A percentile compares a stretch with the other conserved stretches of the same genome.
Evolutionary conservation across 2,113 vertebrate species (phyloP).

Genomic region (Charina bottae): DNA sequence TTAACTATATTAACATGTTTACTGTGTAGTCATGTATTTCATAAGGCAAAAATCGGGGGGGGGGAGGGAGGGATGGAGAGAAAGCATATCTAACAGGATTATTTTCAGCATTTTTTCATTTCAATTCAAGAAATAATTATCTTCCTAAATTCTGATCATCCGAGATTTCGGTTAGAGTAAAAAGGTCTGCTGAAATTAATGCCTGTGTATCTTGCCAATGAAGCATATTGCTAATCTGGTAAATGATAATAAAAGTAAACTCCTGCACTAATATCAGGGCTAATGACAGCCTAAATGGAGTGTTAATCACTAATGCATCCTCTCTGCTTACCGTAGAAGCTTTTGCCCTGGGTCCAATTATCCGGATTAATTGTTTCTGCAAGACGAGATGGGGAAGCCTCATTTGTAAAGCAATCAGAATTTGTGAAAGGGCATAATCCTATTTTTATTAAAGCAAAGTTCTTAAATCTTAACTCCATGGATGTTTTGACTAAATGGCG

Average conservation of each 20-base stretch:
- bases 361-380: conserved; percentile 44
- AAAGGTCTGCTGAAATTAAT: background rate
- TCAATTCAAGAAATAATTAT: background rate
- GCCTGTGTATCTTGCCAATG: background rate
- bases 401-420: conserved; percentile 46
- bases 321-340: background rate
- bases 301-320: conserved; percentile 28
- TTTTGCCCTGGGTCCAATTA: conserved; percentile 4
- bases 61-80: background rate
- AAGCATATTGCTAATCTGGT: background rate
- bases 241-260: conserved; percentile 35
- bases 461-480: conserved; percentile 10
- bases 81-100: background rate
- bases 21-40: background rate
- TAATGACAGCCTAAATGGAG: conserved; percentile 18
- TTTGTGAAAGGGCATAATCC: conserved; percentile 26
- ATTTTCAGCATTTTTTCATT: background rate
- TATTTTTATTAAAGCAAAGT: conserved; percentile 32
- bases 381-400: conserved; percentile 33
- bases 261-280: conserved; percentile 32
- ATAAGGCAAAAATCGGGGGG: background rate
- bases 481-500: conserved; percentile 21
- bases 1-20: background rate
- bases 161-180: background rate
- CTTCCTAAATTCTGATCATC: background rate